Percentiles rank a stretch among this genome's conserved stretches.
phyloP scores from a whole-genome alignment of 2,888 invertebrate species.

The Allophyes oxyacanthae region DNA sequence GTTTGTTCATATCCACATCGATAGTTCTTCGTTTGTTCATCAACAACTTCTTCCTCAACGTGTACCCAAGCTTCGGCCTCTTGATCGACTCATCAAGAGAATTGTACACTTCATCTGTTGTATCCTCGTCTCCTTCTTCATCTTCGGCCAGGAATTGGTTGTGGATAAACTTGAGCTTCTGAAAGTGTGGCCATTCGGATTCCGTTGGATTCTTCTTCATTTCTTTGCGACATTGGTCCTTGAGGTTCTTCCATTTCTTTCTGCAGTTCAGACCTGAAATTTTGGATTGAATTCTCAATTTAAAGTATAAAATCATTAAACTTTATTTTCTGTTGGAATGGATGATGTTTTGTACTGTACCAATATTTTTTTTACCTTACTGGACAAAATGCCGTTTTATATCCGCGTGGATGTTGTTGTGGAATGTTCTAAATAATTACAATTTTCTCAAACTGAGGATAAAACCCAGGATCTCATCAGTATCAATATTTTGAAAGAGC shows the following conservation, averaged over 20 bases:
- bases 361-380: too few relatives aligned
- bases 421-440: too few relatives aligned
- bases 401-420: too few relatives aligned
- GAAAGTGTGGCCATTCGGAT: slow-evolving; percentile 85
- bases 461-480: too few relatives aligned
- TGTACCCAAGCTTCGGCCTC: slow-evolving; percentile 82
- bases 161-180: slow-evolving; percentile 81
- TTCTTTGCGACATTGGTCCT: slow-evolving; percentile 86
- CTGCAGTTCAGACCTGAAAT: slow-evolving; percentile 83
- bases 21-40: slow-evolving; percentile 83
- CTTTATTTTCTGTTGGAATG: too few relatives aligned
- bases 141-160: slow-evolving; percentile 82
- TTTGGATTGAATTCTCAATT: slow-evolving; percentile 6
- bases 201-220: slow-evolving; percentile 81
- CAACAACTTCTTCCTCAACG: slow-evolving; percentile 81
- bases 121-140: slow-evolving; percentile 80
- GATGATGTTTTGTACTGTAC: too few relatives aligned
- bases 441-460: too few relatives aligned
- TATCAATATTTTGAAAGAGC: too few relatives aligned
- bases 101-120: slow-evolving; percentile 78
- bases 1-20: slow-evolving; percentile 81
- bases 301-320: background rate
- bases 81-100: slow-evolving; percentile 81
- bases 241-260: slow-evolving; percentile 86
- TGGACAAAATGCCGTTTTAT: too few relatives aligned